These are phyloP conservation scores for Drosophila birchii DNA, from an alignment of 2,888 invertebrate genomes.

Conservation along the genomic window DNA sequence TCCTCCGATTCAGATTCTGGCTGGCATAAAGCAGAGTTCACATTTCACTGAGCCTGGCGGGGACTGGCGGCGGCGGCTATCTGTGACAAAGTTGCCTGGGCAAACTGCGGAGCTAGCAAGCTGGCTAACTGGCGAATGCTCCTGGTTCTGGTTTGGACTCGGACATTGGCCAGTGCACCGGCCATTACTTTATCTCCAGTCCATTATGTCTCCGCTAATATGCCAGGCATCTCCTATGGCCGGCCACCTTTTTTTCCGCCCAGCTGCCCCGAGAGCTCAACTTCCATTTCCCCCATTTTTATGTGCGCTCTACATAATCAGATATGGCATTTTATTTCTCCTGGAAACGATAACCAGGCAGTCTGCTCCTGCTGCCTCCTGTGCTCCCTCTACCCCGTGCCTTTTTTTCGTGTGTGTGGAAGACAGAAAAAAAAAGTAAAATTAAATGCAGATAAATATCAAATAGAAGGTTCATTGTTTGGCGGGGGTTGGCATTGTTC, in stretches of 20 bases:
- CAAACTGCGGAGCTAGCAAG: slow-evolving; percentile 12
- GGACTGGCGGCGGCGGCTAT: slow-evolving; percentile 41
- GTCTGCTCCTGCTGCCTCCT: slow-evolving; percentile 8
- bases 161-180: slow-evolving; percentile 59
- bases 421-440: slow-evolving; percentile 33
- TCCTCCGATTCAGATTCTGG: slow-evolving; percentile 24
- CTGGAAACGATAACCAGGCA: slow-evolving; percentile 35
- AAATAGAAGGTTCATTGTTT: slow-evolving; percentile 75
- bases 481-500: slow-evolving; percentile 35
- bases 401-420: slow-evolving; percentile 20
- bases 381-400: slow-evolving; percentile 15
- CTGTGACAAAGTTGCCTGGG: slow-evolving; percentile 38
- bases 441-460: slow-evolving; percentile 76
- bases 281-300: slow-evolving; percentile 57
- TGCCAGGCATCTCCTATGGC: slow-evolving; percentile 57
- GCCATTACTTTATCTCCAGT: slow-evolving; percentile 71
- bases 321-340: slow-evolving; percentile 75
- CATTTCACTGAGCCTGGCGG: slow-evolving; percentile 49
- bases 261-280: slow-evolving; percentile 24
- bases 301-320: slow-evolving; percentile 75
- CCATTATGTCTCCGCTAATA: slow-evolving; percentile 69
- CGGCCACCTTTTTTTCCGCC: slow-evolving; percentile 37
- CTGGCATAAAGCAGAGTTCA: slow-evolving; percentile 54
- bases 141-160: slow-evolving; percentile 9
- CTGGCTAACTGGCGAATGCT: slow-evolving; percentile 14